A percentile compares a stretch with the other conserved stretches of the same genome.
These are phyloP conservation scores for Rhadinocentrus ornatus DNA, from an alignment of 2,797 vertebrate genomes.

Conservation along the genomic window DNA sequence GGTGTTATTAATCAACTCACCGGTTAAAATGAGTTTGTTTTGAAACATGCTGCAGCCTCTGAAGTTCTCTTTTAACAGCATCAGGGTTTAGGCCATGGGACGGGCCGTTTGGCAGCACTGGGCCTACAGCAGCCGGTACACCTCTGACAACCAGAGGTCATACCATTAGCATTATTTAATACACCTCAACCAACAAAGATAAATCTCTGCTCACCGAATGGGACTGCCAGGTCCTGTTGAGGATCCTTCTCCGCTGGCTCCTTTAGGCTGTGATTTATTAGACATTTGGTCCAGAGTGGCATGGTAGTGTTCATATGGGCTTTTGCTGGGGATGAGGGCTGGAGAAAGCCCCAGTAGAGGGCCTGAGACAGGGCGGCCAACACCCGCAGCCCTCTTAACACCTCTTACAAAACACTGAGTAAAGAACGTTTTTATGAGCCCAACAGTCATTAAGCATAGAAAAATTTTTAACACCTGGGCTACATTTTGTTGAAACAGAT, in stretches of 20 bases:
- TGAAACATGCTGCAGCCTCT: slow-evolving; percentile 87
- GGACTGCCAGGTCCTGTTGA: slow-evolving; percentile 57
- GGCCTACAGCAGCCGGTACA: slow-evolving; percentile 73
- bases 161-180: neutral
- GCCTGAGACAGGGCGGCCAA: slow-evolving; percentile 43
- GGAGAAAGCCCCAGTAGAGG: slow-evolving; percentile 41
- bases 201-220: slow-evolving; percentile 46
- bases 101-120: slow-evolving; percentile 80
- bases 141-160: slow-evolving; percentile 37
- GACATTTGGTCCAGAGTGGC: slow-evolving; percentile 87
- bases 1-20: slow-evolving; percentile 51
- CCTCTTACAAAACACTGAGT: slow-evolving; percentile 83
- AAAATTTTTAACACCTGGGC: neutral
- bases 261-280: slow-evolving; percentile 71
- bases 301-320: slow-evolving; percentile 86
- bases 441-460: neutral
- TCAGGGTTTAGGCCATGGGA: slow-evolving; percentile 77
- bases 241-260: slow-evolving; percentile 54
- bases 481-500: neutral
- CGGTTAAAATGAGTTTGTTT: slow-evolving; percentile 73
- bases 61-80: slow-evolving; percentile 86
- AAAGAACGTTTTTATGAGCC: slow-evolving; percentile 3
- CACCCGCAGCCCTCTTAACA: slow-evolving; percentile 78
- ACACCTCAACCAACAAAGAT: neutral
- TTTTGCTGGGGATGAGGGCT: slow-evolving; percentile 69